Percentiles rank a stretch among this genome's conserved stretches.
phyloP scores from a whole-genome alignment of 2,888 invertebrate genomes.

The Ormia ochracea region DNA sequence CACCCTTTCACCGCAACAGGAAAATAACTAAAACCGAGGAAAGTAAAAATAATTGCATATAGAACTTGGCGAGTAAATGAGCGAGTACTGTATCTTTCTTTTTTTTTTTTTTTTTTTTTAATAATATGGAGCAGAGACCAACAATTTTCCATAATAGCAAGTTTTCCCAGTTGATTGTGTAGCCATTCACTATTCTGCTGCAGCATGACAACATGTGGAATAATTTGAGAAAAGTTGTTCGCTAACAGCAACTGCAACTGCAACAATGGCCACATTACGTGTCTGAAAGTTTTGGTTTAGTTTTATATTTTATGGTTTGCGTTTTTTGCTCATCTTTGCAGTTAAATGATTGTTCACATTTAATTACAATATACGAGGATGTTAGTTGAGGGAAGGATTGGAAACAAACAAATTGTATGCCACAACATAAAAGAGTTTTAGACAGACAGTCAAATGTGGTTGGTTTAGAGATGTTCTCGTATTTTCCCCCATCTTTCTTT shows the following conservation, averaged over 20 bases:
- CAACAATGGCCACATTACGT: conserved; percentile 50
- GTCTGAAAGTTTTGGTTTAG: conserved; percentile 57
- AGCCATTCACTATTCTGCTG: background rate
- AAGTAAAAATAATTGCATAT: conserved; percentile 37
- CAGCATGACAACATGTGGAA: conserved; percentile 1
- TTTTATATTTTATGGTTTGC: background rate
- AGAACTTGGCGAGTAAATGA: background rate
- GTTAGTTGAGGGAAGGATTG: conserved; percentile 48
- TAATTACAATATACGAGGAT: conserved; percentile 56
- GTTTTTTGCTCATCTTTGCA: conserved; percentile 9
- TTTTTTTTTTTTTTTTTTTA: too few relatives aligned
- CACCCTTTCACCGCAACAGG: background rate
- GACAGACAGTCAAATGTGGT: conserved; percentile 35
- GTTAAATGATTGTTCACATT: conserved; percentile 59
- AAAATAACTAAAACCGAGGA: conserved; percentile 23
- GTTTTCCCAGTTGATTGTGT: conserved; percentile 36
- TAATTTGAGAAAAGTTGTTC: conserved; percentile 29
- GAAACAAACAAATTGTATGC: conserved; percentile 57
- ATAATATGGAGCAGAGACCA: background rate
- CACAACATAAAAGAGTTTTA: conserved; percentile 49
- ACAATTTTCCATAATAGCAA: conserved; percentile 57
- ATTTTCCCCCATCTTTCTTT: background rate
- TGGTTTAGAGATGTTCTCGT: background rate
- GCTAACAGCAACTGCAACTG: conserved; percentile 41
- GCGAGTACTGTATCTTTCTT: background rate